Evolutionary conservation across 2,113 vertebrate genomes (phyloP).

Genomic region (Lanius ludovicianus): DNA sequence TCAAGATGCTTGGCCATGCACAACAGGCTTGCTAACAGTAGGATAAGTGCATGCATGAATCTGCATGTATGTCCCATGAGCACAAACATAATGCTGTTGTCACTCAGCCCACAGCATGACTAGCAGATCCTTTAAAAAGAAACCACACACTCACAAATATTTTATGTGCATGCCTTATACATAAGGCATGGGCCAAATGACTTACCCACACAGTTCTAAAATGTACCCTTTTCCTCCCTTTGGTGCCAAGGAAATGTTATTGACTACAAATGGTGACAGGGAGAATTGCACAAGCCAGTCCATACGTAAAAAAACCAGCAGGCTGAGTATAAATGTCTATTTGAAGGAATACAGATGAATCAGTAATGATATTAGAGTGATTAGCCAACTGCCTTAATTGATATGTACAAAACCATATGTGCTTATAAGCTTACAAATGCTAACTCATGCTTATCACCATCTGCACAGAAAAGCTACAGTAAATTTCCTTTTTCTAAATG

Average conservation of each 20-base stretch:
- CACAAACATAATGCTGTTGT: background rate
- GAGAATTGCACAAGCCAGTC: constrained; percentile 27
- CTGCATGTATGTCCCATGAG: constrained; percentile 31
- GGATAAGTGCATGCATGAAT: background rate
- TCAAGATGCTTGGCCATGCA: background rate
- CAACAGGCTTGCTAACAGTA: background rate
- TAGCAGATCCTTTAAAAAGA: constrained; percentile 60
- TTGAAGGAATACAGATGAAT: constrained; percentile 62
- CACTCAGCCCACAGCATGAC: constrained; percentile 36
- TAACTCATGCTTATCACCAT: constrained; percentile 55
- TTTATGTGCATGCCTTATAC: constrained; percentile 51
- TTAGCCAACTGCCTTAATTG: constrained; percentile 65
- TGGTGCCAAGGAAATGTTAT: constrained; percentile 53
- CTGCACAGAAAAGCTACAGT: constrained; percentile 42
- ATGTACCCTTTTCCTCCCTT: constrained; percentile 46
- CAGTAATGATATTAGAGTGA: constrained; percentile 57
- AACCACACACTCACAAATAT: constrained; percentile 55
- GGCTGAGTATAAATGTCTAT: constrained; percentile 52
- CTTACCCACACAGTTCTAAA: constrained; percentile 60
- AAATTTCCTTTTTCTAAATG: constrained; percentile 63
- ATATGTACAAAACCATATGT: constrained; percentile 65
- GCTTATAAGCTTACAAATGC: constrained; percentile 63
- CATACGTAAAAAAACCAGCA: constrained; percentile 8
- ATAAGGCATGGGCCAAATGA: constrained; percentile 53
- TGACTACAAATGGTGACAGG: constrained; percentile 22